Evolutionary conservation across 2,797 vertebrate species (phyloP).

Genomic region (Sebastes itinus): DNA sequence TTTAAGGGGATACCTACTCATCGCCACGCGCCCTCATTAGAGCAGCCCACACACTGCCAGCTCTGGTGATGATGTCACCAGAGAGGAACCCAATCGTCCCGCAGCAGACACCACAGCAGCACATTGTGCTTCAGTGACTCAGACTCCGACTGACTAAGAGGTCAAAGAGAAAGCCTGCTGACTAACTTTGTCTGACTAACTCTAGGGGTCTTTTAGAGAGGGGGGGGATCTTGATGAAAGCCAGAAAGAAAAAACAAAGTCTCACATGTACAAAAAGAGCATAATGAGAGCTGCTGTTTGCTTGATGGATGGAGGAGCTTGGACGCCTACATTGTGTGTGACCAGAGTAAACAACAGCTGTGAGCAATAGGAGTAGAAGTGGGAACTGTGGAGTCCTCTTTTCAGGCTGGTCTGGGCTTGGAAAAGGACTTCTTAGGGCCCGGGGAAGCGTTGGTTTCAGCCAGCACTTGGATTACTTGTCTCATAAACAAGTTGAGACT

Average conservation of each 20-base stretch:
- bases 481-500: constrained; percentile 36
- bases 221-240: constrained; percentile 14
- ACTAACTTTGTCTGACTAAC: constrained; percentile 46
- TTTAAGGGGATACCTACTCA: constrained; percentile 58
- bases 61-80: constrained; percentile 55
- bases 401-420: constrained; percentile 26
- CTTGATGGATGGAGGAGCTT: constrained; percentile 37
- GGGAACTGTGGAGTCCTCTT: constrained; percentile 21
- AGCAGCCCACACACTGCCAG: constrained; percentile 54
- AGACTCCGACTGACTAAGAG: constrained; percentile 60
- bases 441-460: background rate
- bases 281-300: constrained; percentile 48
- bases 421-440: constrained; percentile 7
- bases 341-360: constrained; percentile 52
- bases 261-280: constrained; percentile 32
- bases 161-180: constrained; percentile 30
- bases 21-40: constrained; percentile 56
- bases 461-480: background rate
- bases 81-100: constrained; percentile 33
- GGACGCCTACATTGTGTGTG: constrained; percentile 20
- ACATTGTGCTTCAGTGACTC: constrained; percentile 62
- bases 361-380: constrained; percentile 35
- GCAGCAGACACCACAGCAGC: constrained; percentile 44
- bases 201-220: background rate
- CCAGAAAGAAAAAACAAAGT: constrained; percentile 7